Percentiles rank a stretch among this genome's conserved stretches.
These are phyloP conservation scores for Aeoliscus strigatus DNA, from an alignment of 2,797 vertebrate genomes.

Conservation along the genomic window DNA sequence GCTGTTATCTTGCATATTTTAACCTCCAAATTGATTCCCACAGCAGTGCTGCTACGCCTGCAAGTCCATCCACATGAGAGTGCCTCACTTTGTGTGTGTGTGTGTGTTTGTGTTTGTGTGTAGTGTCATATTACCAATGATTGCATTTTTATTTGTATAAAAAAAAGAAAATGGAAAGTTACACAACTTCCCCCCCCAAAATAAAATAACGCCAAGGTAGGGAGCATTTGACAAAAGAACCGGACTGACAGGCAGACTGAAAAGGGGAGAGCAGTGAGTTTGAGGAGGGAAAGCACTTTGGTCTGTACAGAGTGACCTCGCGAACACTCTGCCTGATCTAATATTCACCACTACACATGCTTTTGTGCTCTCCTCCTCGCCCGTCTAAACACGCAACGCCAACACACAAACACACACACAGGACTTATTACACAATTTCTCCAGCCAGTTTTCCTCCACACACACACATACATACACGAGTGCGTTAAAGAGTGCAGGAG, in stretches of 20 bases:
- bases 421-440: constrained; percentile 38
- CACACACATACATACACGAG: constrained; percentile 11
- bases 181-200: no score
- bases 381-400: constrained; percentile 48
- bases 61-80: constrained; percentile 32
- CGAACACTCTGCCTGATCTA: constrained; percentile 51
- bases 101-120: neutral
- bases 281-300: constrained; percentile 47
- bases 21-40: constrained; percentile 52
- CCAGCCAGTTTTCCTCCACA: constrained; percentile 10
- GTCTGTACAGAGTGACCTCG: constrained; percentile 49
- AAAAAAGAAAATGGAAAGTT: constrained; percentile 31
- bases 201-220: constrained; percentile 11
- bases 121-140: neutral
- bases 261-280: constrained; percentile 17
- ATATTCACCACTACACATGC: constrained; percentile 63
- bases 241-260: constrained; percentile 9
- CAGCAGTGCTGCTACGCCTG: constrained; percentile 29
- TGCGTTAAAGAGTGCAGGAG: constrained; percentile 10
- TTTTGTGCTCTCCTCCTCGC: constrained; percentile 50
- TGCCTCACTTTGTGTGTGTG: constrained; percentile 8
- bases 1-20: constrained; percentile 48
- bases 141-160: no score
- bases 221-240: constrained; percentile 27
- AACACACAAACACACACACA: constrained; percentile 31